Evolutionary conservation across 2,888 invertebrate species (phyloP), one percentile per base, ranked within the genome.

Genomic region (Busseola fusca): DNA sequence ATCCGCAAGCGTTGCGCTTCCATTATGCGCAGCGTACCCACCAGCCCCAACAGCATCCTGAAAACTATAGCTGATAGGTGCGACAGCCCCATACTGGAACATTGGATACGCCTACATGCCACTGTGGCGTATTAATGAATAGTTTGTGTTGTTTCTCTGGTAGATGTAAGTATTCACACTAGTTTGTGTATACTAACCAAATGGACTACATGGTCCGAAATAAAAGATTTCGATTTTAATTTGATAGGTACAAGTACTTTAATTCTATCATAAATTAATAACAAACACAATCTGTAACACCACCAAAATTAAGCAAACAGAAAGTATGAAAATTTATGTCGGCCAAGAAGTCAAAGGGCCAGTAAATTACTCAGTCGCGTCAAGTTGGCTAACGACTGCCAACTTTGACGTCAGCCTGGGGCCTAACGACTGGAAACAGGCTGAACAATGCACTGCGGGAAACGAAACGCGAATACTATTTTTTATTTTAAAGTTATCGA

Each of bases 301-400:
- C 16, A 27, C 21, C n/a, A 63, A 64, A 78, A 78, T 37, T 50
- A 14, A 40, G 54, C 50, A 25, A 60, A 50, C 16, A 60, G 30
- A 30, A 48, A 40, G 21, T 54, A 25, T 10, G 25, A 74, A 65
- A 78, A 79, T 64, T 60, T 57, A 79, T 48, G 60, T 37, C 54
- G 42, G 58, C 12, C 30, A 56, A 40, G 64, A 75, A 75, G 64
- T 25, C 64, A 69, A 69, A 78, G 34, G 48, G 66, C 37, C 59
- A 66, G 62, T 25, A 27, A 80, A 67, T 82, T 74, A 64, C 59
- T 69, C 34, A 59, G 52, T 37, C 67, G 54, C 45, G 58, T 70
- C 68, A 80, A 80, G 73, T 64, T 66, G 52, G 50, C 50, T 81
- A 80, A 80, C 73, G 69, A 81, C 60, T 54, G 62, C 27, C 37